Evolutionary conservation across 2,888 invertebrate genomes (phyloP), one percentile per base, ranked within the genome.

Genomic region (Pseudanteris insignis): DNA sequence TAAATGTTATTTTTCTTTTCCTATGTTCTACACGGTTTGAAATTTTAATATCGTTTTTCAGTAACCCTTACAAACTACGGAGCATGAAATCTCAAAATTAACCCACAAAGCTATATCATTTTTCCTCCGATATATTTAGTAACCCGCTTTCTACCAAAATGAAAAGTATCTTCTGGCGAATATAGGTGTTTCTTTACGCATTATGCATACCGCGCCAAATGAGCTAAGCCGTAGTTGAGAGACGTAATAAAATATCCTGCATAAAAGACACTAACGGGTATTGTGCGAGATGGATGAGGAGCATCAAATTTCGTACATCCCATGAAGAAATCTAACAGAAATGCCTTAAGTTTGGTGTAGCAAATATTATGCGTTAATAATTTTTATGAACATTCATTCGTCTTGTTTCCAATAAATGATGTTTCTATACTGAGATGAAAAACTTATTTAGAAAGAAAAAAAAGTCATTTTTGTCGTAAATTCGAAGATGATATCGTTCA

Each of bases 191-290:
- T 37, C 30, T 33, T 29, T 40, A 32, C 37, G 15, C 15, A 30
- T 55, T 32, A 38, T 46, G 26, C 54, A 54, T 15, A 28, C 25
- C 46, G 13, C 30, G 14, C 38, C 28, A 32, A 55, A 46, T 40
- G 38, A 55, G 32, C 46, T 21, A 21, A 24, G 28, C 10, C 13
- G n/a, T n/a, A 9, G 33, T 26, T 30, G 9, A 38, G 32, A 18
- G 25, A 26, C 14, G 54, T 55, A 55, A 55, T 46, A 38, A 48
- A 38, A 48, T 48, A 48, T 38, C 38, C n/a, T 24, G 38, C 32
- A 33, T 40, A 50, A 50, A 57, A 41, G 36, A 57, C 37, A 26
- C 25, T 33, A 41, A 41, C 47, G 25, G 13, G 33, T 46, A 38
- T 38, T 28, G 10, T 24, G 28, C 32, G 15, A 38, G 38, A 32